Evolutionary conservation across 2,797 vertebrate species (phyloP).

Genomic region (Spheniscus humboldti): DNA sequence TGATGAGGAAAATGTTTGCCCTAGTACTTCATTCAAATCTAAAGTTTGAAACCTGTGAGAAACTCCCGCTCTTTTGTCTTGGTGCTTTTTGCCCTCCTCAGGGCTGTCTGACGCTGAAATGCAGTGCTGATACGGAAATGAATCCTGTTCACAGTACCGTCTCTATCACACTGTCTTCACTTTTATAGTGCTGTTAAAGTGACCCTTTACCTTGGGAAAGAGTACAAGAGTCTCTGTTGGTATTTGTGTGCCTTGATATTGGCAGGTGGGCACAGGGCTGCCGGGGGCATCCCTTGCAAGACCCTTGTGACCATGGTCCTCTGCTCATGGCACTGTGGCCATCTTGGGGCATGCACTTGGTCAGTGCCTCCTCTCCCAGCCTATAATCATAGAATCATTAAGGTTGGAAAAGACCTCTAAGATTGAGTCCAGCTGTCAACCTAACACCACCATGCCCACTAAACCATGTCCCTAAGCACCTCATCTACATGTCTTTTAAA

Average conservation of each 20-base stretch:
- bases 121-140: not conserved
- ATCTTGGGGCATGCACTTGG: rapidly evolving
- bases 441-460: too few relatives aligned
- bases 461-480: too few relatives aligned
- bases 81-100: not conserved
- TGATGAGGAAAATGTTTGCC: not conserved
- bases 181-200: not conserved
- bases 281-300: rapidly evolving
- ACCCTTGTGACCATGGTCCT: not conserved
- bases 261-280: not conserved
- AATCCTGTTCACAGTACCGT: not conserved
- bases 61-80: not conserved
- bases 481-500: too few relatives aligned
- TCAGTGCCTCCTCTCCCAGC: not conserved
- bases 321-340: too few relatives aligned
- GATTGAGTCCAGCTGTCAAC: too few relatives aligned
- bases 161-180: not conserved
- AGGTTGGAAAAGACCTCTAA: too few relatives aligned
- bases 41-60: not conserved
- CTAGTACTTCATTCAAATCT: not conserved
- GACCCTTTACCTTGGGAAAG: not conserved
- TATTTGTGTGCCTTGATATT: too few relatives aligned
- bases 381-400: too few relatives aligned
- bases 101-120: not conserved
- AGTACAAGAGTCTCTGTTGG: too few relatives aligned